A percentile compares a stretch with the other conserved stretches of the same genome.
These are phyloP conservation scores for Antedon mediterranea DNA, from an alignment of 53 echinoderm and acorn worm genomes.

Conservation along the genomic window DNA sequence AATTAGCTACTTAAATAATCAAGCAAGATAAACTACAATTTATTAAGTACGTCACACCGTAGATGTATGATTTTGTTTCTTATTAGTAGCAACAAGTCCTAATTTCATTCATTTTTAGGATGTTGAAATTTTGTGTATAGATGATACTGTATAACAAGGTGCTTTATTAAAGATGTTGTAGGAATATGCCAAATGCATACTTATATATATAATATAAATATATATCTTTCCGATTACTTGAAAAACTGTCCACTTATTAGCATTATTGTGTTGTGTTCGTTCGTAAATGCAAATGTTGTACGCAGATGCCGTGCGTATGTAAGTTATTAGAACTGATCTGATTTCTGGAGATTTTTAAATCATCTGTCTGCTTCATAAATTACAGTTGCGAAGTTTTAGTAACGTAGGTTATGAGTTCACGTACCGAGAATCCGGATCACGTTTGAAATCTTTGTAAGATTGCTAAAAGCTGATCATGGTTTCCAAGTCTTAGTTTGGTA, in stretches of 20 bases:
- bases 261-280: not conserved
- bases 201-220: too few species aligned
- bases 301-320: not conserved
- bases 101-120: not conserved
- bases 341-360: too few species aligned
- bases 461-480: too few species aligned
- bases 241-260: not conserved
- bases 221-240: not conserved
- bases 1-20: too few species aligned
- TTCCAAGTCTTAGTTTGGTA: too few species aligned
- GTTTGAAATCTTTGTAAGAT: too few species aligned
- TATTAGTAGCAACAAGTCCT: too few species aligned
- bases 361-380: not conserved
- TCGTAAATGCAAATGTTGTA: not conserved
- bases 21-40: too few species aligned
- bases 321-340: not conserved
- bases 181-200: not conserved
- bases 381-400: not conserved
- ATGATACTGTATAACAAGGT: not conserved
- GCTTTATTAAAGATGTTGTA: not conserved
- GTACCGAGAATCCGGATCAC: too few species aligned
- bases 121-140: not conserved
- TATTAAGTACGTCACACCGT: too few species aligned
- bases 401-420: too few species aligned
- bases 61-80: too few species aligned